phyloP scores from a whole-genome alignment of 2,113 vertebrate species.

The Saccopteryx leptura region DNA sequence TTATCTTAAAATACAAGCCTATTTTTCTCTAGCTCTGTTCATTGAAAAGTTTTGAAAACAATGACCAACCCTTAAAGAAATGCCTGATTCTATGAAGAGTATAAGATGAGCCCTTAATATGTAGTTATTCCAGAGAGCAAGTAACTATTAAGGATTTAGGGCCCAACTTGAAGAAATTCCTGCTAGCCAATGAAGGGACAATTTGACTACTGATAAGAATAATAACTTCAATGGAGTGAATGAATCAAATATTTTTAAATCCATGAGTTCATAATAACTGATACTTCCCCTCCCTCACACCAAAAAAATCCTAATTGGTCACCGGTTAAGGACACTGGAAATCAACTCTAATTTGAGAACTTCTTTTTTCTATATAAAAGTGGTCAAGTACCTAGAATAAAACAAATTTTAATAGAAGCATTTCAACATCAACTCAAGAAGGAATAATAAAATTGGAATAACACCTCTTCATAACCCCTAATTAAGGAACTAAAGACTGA shows the following conservation, averaged over 20 bases:
- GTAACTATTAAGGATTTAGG: neutral
- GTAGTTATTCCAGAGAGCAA: neutral
- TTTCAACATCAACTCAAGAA: constrained; percentile 51
- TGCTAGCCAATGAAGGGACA: neutral
- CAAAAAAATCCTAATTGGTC: neutral
- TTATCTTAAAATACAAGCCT: neutral
- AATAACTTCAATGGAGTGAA: constrained; percentile 19
- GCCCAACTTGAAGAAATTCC: constrained; percentile 13
- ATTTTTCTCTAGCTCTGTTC: neutral
- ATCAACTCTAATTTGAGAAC: constrained; percentile 36
- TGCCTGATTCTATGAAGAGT: neutral
- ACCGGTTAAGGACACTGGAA: neutral
- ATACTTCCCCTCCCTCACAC: neutral
- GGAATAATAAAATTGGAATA: neutral
- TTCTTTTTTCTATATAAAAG: constrained; percentile 39
- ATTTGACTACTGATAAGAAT: neutral
- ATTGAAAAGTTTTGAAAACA: constrained; percentile 38
- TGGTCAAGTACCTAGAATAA: neutral
- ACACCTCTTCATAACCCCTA: neutral
- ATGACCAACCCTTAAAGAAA: neutral
- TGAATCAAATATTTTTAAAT: constrained; percentile 30
- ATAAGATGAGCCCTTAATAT: neutral
- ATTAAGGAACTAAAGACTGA: neutral
- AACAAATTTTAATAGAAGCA: neutral
- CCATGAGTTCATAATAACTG: neutral